Percentiles rank a stretch among this genome's conserved stretches.
Conservation (phyloP, 2,888 invertebrate species). For the Lysandra bellargus region DNA sequence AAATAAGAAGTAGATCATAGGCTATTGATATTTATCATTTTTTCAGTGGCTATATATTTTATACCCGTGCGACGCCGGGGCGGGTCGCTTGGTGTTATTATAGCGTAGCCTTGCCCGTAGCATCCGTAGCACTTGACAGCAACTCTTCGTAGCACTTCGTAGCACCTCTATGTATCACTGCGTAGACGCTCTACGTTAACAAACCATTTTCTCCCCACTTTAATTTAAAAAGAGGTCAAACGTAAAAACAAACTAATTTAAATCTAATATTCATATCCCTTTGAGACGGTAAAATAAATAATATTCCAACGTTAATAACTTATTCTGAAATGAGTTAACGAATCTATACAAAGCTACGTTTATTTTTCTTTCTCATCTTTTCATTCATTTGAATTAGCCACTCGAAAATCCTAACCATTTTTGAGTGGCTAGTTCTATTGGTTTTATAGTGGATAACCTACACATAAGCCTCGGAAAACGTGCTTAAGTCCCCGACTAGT, state of each 20-base stretch:
- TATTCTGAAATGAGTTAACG: conserved; percentile 8
- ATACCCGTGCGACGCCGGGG: too few species aligned
- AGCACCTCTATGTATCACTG: not conserved
- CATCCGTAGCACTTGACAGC: not conserved
- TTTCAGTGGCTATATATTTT: too few species aligned
- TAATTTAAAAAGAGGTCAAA: not conserved
- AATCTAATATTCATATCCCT: conserved; percentile 17
- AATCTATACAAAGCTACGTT: not conserved
- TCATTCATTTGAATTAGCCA: not conserved
- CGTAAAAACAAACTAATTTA: not conserved
- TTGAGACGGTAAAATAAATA: conserved; percentile 15
- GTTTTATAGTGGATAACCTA: not conserved
- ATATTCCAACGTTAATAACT: not conserved
- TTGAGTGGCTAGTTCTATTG: not conserved
- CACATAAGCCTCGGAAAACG: conserved; percentile 21
- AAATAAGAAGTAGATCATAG: too few species aligned
- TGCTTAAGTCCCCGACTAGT: conserved; percentile 19
- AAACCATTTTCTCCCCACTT: not conserved
- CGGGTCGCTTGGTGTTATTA: too few species aligned
- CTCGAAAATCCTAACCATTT: conserved; percentile 5
- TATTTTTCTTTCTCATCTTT: not conserved
- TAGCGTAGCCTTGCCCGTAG: too few species aligned
- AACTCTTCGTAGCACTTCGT: not conserved
- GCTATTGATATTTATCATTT: too few species aligned
- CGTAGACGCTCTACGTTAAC: not conserved